phyloP scores from a whole-genome alignment of 2,113 vertebrate genomes.

The Sinocyclocheilus anshuiensis region DNA sequence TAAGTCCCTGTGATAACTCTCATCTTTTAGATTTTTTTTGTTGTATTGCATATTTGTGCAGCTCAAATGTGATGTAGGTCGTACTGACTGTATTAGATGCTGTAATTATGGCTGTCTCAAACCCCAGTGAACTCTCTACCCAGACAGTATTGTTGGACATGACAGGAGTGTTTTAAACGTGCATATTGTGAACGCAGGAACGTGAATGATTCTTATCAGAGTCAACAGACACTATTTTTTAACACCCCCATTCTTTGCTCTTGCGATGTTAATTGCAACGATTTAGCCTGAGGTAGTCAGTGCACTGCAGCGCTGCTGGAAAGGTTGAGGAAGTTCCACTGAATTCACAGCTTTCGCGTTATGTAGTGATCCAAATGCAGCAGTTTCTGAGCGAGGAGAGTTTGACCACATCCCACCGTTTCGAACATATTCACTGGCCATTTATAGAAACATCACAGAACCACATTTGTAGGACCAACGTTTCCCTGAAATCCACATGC shows the following conservation, averaged over 20 bases:
- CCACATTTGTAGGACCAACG: background rate
- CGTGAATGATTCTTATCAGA: constrained; percentile 27
- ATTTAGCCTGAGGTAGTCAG: constrained; percentile 11
- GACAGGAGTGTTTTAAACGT: background rate
- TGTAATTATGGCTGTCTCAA: background rate
- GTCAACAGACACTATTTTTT: constrained; percentile 27
- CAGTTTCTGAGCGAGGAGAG: background rate
- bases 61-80: background rate
- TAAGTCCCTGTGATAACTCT: background rate
- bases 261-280: constrained; percentile 21
- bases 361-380: background rate
- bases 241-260: constrained; percentile 11
- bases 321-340: constrained; percentile 17
- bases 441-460: constrained; percentile 24
- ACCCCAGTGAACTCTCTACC: background rate
- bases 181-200: background rate
- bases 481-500: background rate
- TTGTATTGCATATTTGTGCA: background rate
- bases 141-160: constrained; percentile 7
- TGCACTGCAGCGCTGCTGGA: constrained; percentile 9
- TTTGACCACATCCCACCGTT: constrained; percentile 7
- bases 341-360: background rate
- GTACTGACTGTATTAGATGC: background rate
- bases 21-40: background rate
- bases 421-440: constrained; percentile 3